Evolutionary conservation across 1,140 invertebrate genomes (phyloP), one percentile per base, ranked within the genome.

Genomic region (Halesus radiatus): DNA sequence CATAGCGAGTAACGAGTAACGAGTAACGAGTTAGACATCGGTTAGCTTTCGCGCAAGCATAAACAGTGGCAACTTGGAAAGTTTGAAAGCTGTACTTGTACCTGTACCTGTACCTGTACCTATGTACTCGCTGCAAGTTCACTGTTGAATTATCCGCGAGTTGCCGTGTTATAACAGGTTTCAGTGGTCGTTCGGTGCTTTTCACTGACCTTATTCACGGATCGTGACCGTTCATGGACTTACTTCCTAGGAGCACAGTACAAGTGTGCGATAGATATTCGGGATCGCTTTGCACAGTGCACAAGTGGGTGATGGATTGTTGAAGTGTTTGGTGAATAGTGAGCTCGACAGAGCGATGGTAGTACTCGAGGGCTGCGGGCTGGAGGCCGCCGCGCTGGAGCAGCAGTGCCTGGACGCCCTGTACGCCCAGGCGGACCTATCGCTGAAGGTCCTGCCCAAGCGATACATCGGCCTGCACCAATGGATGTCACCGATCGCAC

Each of bases 391-490:
- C 56, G 89, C 90, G 50, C 84, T 88, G 60, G 88, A 89, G 32
- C 90, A 89, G 81, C 88, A 90, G 78, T 89, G 91, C 76, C 87
- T 94, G 84, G 93, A 94, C 86, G 92, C 93, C 52, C 92, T 93
- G 70, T 95, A 95, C 89, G 93, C 94, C 84, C 94, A 95, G 86
- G 92, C 93, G 83, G 93, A 94, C 84, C 93, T 94, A 84, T 94
- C 94, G 84, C 91, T 96, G 86, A 97, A 97, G 92, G 93, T 96
- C 89, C 90, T 96, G 87, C 95, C 95, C 85, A 96, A 97, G 89
- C 91, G 95, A 84, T 96, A 95, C 88, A 95, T 96, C 86, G 96
- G 95, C 90, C 91, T 96, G 85, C 96, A 97, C 88, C 94, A 95
- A 86, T 96, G 95, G 94, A 89, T 96, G 83, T 93, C 94, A 84